Evolutionary conservation across 2,888 invertebrate species (phyloP).

Genomic region (Patella caerulea): DNA sequence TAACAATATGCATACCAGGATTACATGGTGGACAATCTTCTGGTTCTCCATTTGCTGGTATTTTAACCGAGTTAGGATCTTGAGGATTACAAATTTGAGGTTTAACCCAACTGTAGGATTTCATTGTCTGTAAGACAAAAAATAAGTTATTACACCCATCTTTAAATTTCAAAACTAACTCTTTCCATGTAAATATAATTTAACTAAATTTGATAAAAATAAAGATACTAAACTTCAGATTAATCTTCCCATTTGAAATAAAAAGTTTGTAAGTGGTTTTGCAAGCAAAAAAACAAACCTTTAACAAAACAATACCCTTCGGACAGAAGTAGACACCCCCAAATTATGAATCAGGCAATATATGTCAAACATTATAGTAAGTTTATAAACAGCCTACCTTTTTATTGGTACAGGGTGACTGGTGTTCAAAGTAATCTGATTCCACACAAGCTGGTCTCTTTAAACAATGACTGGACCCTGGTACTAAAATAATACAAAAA

Average conservation of each 20-base stretch:
- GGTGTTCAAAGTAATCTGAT: slow-evolving; percentile 73
- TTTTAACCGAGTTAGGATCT: slow-evolving; percentile 66
- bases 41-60: slow-evolving; percentile 68
- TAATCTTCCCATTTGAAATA: background rate
- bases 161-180: no score
- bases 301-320: no score
- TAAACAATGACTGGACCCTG: slow-evolving; percentile 73
- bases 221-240: no score
- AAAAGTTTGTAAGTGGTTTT: background rate
- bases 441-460: slow-evolving; percentile 73
- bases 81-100: slow-evolving; percentile 75
- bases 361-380: no score
- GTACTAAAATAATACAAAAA: slow-evolving; percentile 53
- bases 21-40: slow-evolving; percentile 75
- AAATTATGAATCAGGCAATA: no score
- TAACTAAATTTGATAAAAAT: no score
- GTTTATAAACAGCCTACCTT: slow-evolving; percentile 54
- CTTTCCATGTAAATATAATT: no score
- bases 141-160: background rate
- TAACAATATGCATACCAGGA: slow-evolving; percentile 74
- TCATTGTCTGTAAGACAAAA: slow-evolving; percentile 67
- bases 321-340: no score
- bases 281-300: no score
- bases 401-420: slow-evolving; percentile 73
- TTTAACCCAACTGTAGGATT: slow-evolving; percentile 74